Conservation (phyloP, 2,888 invertebrate species). For the Linnaemya vulpina region DNA sequence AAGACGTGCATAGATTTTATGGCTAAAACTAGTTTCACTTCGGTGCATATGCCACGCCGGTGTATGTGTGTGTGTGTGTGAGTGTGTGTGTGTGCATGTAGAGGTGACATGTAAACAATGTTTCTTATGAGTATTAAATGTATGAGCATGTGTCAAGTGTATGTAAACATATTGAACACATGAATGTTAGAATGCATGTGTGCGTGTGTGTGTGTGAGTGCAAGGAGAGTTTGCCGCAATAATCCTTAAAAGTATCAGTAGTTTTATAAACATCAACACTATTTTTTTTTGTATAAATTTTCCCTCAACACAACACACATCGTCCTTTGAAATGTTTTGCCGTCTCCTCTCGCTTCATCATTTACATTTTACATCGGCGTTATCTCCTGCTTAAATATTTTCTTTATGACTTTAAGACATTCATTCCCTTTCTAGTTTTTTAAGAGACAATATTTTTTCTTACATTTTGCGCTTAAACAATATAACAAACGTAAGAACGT, state of each 20-base stretch:
- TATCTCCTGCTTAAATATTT: constrained; percentile 52
- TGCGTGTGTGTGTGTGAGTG: background rate
- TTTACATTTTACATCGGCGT: constrained; percentile 10
- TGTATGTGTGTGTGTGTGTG: background rate
- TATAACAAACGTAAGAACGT: constrained; percentile 20
- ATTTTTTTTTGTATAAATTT: constrained; percentile 50
- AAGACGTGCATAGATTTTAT: constrained; percentile 51
- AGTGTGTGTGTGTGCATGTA: background rate
- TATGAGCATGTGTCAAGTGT: constrained; percentile 46
- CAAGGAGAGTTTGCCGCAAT: constrained; percentile 38
- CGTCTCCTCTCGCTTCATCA: background rate
- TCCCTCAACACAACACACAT: constrained; percentile 5
- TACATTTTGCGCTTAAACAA: constrained; percentile 57
- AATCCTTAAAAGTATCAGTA: constrained; percentile 70
- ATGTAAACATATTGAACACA: constrained; percentile 41
- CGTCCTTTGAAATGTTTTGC: background rate
- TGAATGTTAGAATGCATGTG: background rate
- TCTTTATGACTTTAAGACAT: constrained; percentile 53
- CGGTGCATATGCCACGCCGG: background rate
- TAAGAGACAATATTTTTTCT: constrained; percentile 24
- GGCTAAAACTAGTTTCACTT: background rate
- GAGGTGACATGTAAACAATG: constrained; percentile 43
- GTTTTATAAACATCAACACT: constrained; percentile 69
- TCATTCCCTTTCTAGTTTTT: constrained; percentile 35
- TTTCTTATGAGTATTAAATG: constrained; percentile 39